Conservation (phyloP, 1,140 invertebrate genomes). For the Ceratitis capitata region DNA sequence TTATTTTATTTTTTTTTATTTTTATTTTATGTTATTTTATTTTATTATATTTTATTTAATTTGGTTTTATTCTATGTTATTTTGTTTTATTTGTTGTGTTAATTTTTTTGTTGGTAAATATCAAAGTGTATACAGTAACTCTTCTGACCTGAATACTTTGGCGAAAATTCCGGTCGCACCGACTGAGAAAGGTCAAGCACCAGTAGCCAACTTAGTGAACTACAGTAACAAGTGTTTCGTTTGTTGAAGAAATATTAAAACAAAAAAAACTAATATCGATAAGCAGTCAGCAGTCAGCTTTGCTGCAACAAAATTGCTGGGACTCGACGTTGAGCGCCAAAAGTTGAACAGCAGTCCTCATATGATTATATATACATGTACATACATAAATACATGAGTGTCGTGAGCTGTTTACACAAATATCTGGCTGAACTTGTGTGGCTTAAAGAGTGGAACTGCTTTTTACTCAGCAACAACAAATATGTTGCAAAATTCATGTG, state of each 20-base stretch:
- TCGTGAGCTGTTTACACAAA: too few relatives aligned
- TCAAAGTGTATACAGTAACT: too few relatives aligned
- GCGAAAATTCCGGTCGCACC: not conserved
- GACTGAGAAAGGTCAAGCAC: slow-evolving; percentile 8
- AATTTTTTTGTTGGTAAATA: too few relatives aligned
- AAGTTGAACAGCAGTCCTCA: not conserved
- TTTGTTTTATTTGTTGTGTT: too few relatives aligned
- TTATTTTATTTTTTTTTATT: too few relatives aligned
- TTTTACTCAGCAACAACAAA: not conserved
- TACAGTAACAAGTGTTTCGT: not conserved
- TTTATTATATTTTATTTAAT: too few relatives aligned
- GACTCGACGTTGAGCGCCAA: not conserved
- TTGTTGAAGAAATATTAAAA: not conserved
- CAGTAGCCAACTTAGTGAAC: not conserved
- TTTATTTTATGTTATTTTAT: too few relatives aligned
- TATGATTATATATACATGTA: not conserved
- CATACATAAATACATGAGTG: not conserved
- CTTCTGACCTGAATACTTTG: slow-evolving; percentile 6
- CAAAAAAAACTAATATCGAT: not conserved
- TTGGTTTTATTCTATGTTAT: too few relatives aligned
- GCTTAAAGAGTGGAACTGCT: not conserved
- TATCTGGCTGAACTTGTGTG: not conserved
- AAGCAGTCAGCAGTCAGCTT: not conserved
- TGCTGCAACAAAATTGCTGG: slow-evolving; percentile 13
- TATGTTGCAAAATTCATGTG: not conserved